Evolutionary conservation across 1,140 invertebrate species (phyloP), one percentile per base, ranked within the genome.

Genomic region (Portunus trituberculatus): DNA sequence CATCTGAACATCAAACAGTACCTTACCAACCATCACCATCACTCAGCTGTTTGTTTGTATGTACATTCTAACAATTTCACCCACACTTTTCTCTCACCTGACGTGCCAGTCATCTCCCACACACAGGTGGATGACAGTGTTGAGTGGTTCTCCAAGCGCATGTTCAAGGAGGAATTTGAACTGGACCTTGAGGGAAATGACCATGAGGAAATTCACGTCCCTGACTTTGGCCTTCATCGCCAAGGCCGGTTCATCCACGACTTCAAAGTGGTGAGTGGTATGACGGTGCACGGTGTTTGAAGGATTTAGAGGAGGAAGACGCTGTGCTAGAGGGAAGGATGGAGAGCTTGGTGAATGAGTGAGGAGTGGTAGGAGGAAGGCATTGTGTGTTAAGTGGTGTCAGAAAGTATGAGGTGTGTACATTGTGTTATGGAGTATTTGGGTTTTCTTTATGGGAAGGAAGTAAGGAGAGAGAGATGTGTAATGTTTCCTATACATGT

Each of bases 161-260:
- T 97, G 67, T 98, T 99, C 96, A 97, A 98, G 76, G 98, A 99
- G 97, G 97, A 98, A 92, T 98, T 99, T 96, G 98, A 98, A 96
- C 97, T 98, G 94, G 98, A 98, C 96, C 96, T 98, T 39, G 97
- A 97, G 46, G 97, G 97, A 67, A 97, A 98, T 92, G 97, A 97
- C 93, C 98, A 98, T 96, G 98, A 98, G 96, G 98, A 98, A 96
- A 98, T 99, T 96, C 97, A 98, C 96, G 98, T 99, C 14, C 98
- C 98, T 25, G 98, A 98, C 96, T 98, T 98, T 96, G 97, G 97
- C 96, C 98, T 98, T 96, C 98, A 98, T 31, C 97, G 98, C 48
- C 97, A 97, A 46, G 98, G 98, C 39, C 97, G 98, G 83, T 99
- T 99, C 96, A 98, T 99, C 96, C 99, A 99, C 96, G 99, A 99